These are phyloP conservation scores for Andrena hattorfiana DNA, from an alignment of 2,888 invertebrate genomes.

Conservation along the genomic window DNA sequence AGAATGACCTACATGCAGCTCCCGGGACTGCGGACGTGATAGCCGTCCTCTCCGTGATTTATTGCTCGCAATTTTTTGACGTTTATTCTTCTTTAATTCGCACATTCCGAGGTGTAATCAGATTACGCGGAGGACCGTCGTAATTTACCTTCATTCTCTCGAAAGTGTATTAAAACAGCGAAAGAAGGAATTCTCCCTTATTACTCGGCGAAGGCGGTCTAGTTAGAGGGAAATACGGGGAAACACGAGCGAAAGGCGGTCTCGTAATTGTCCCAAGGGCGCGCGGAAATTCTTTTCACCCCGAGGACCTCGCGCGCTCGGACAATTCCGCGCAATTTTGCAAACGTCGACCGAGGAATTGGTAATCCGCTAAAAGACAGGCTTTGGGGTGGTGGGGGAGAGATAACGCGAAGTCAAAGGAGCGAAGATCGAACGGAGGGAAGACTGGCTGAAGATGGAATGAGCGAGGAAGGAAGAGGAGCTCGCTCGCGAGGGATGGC, in stretches of 20 bases:
- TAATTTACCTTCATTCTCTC: slow-evolving; percentile 18
- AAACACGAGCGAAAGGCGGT: slow-evolving; percentile 50
- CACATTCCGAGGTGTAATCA: slow-evolving; percentile 46
- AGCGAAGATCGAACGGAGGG: slow-evolving; percentile 29
- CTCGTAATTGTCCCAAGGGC: slow-evolving; percentile 60
- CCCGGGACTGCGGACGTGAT: too few species aligned
- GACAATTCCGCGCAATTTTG: slow-evolving; percentile 42
- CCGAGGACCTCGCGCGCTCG: background rate
- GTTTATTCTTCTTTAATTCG: slow-evolving; percentile 24
- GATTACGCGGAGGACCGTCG: slow-evolving; percentile 39
- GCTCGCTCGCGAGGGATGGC: slow-evolving; percentile 28
- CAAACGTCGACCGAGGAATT: slow-evolving; percentile 55
- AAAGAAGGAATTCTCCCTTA: slow-evolving; percentile 39
- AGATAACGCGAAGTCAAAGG: slow-evolving; percentile 46
- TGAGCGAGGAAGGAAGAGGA: background rate
- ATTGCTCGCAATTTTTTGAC: slow-evolving; percentile 25
- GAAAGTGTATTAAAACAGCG: slow-evolving; percentile 35
- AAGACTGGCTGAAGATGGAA: slow-evolving; percentile 1
- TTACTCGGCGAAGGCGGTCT: slow-evolving; percentile 39
- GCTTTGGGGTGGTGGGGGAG: background rate
- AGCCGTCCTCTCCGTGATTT: slow-evolving; percentile 4
- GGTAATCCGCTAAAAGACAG: slow-evolving; percentile 47
- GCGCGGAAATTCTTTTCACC: slow-evolving; percentile 33
- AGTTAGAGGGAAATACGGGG: slow-evolving; percentile 51
- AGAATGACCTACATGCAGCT: too few species aligned